Base-by-base conservation (phyloP, 2,797 vertebrate genomes). In the Sebastes melanostomus region DNA sequence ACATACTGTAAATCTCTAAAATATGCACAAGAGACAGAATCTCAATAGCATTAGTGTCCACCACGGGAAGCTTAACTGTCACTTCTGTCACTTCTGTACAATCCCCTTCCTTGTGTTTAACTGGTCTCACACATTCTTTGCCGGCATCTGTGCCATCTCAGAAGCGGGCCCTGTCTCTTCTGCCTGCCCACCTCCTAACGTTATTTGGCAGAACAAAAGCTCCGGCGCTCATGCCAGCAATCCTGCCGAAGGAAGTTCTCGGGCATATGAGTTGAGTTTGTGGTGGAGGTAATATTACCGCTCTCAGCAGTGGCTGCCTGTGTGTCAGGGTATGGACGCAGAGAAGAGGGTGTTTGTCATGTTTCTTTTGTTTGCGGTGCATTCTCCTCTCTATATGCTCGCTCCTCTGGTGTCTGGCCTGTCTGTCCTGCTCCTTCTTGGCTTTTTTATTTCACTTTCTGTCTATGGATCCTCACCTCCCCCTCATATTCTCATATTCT, bases 181-280 rank as follows among this genome's bases (percentile, higher is more conserved):
- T 89, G 88, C 89, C 91, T 90, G 91, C 92, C 92, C 91, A 91
- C 86, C 91, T 91, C 90, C 92, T 95, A 93, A 95, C 90, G 92
- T 90, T 93, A 94, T 92, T 93, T 95, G 93, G 90, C 92, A 94
- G 88, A 94, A 94, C 91, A 91, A 92, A 92, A 89, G 90, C 91
- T 71, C 76, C 87, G 79, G 88, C 79, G 77, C 90, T 88, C 85
- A 85, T 87, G 88, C 88, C 92, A 93, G 85, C 88, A 74, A 93
- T 93, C 88, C 83, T 81, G 82, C 84, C 79, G 83, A 87, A 89
- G 88, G 88, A 93, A 91, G 83, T 94, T 93, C 83, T 88, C 65
- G 89, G 87, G 90, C 84, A 89, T 87, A 83, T 78, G 88, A 92
- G 88, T 90, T 69, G 92, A 93, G 92, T 91, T 52, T 91, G 88